phyloP scores from a whole-genome alignment of 2,797 vertebrate genomes.

The Rhinella marina region DNA sequence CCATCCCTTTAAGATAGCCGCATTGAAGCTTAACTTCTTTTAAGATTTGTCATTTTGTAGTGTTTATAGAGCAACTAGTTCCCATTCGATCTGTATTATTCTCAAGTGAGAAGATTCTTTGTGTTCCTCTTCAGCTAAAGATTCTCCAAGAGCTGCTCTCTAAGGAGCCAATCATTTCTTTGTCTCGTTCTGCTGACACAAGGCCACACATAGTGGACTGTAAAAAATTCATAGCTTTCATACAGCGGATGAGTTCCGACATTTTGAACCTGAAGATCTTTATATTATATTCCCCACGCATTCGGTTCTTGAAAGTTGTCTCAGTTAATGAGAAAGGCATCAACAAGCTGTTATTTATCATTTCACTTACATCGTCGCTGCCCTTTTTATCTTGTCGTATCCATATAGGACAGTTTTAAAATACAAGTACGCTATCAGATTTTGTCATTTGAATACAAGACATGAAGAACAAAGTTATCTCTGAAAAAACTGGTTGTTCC shows the following conservation, averaged over 20 bases:
- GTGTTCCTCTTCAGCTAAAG: neutral
- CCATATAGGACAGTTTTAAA: neutral
- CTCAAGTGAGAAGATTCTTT: constrained; percentile 5
- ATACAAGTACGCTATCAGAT: neutral
- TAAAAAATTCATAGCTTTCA: constrained; percentile 33
- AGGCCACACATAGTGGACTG: constrained; percentile 22
- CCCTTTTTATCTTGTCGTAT: neutral
- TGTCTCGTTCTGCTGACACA: constrained; percentile 12
- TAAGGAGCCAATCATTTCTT: constrained; percentile 32
- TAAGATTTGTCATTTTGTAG: neutral
- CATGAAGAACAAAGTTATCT: neutral
- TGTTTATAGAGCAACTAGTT: constrained; percentile 7
- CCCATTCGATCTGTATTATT: neutral
- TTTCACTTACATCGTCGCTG: neutral
- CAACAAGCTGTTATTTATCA: constrained; percentile 4
- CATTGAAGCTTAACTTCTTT: neutral
- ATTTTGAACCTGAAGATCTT: neutral
- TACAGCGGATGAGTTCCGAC: constrained; percentile 11
- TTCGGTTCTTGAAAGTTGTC: neutral
- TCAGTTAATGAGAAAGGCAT: neutral
- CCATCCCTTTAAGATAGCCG: neutral
- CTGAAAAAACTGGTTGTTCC: neutral
- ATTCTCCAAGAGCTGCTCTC: neutral
- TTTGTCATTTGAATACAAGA: neutral
- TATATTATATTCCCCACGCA: neutral